Conservation (phyloP, 2,113 vertebrate genomes). For the Mungos mungo region DNA sequence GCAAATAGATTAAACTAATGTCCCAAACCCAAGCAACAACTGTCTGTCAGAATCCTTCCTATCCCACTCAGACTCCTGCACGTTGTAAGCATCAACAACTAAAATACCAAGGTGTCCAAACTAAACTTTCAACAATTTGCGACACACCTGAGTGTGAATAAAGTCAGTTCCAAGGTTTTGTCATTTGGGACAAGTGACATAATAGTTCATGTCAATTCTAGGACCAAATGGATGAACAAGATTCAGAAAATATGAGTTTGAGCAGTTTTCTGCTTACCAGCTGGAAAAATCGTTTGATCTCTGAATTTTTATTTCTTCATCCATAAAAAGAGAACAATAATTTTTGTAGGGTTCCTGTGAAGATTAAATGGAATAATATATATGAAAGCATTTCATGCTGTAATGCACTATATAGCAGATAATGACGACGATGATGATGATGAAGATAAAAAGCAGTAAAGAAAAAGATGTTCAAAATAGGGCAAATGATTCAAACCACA, state of each 20-base stretch:
- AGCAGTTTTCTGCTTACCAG: not conserved
- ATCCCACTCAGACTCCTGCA: not conserved
- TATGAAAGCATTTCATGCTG: not conserved
- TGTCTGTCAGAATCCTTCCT: not conserved
- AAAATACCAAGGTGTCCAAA: not conserved
- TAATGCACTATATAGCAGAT: not conserved
- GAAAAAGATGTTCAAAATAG: not conserved
- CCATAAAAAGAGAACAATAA: not conserved
- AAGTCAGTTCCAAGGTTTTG: not conserved
- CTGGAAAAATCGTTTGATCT: not conserved
- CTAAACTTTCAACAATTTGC: not conserved
- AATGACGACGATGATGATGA: no score
- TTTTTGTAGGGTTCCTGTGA: not conserved
- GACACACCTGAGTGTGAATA: not conserved
- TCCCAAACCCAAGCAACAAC: not conserved
- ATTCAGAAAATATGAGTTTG: not conserved
- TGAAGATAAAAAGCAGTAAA: not conserved
- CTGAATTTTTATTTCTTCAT: not conserved
- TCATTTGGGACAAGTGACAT: not conserved
- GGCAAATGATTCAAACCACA: not conserved
- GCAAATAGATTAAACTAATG: conserved; percentile 12
- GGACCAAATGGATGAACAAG: not conserved
- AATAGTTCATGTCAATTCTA: not conserved
- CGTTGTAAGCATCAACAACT: not conserved
- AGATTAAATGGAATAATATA: not conserved